Evolutionary conservation across 2,797 vertebrate genomes (phyloP).

Genomic region (Crenuchus spilurus): DNA sequence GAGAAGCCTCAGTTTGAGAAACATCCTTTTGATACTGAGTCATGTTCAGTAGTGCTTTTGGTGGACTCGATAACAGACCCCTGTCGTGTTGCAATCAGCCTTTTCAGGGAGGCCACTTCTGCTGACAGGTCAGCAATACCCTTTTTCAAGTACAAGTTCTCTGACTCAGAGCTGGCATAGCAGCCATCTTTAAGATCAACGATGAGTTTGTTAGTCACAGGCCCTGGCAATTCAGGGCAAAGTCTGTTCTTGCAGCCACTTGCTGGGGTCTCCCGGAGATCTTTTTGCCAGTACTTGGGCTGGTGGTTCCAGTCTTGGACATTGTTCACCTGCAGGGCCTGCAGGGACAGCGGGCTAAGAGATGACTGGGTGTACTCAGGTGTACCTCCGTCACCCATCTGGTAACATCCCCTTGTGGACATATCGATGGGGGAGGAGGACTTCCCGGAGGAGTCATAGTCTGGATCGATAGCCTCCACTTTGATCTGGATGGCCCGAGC

Average conservation of each 20-base stretch:
- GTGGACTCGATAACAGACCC: constrained; percentile 84
- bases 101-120: constrained; percentile 85
- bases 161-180: constrained; percentile 77
- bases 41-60: constrained; percentile 75
- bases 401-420: constrained; percentile 77
- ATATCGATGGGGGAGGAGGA: constrained; percentile 77
- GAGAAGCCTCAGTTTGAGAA: constrained; percentile 75
- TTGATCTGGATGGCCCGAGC: constrained; percentile 91
- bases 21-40: constrained; percentile 71
- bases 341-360: constrained; percentile 85
- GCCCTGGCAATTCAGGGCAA: constrained; percentile 52
- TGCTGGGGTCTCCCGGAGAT: constrained; percentile 54
- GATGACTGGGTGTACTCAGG: constrained; percentile 76
- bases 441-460: constrained; percentile 84
- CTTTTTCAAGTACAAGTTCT: constrained; percentile 83
- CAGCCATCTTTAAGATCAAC: constrained; percentile 77
- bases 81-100: constrained; percentile 81
- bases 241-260: constrained; percentile 69
- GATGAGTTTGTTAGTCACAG: constrained; percentile 55
- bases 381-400: constrained; percentile 69
- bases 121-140: constrained; percentile 81
- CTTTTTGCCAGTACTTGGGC: constrained; percentile 85
- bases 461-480: constrained; percentile 87
- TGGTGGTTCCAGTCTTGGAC: constrained; percentile 89
- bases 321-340: constrained; percentile 87